Conservation (phyloP, 2,113 vertebrate genomes). For the Oncorhynchus keta region DNA sequence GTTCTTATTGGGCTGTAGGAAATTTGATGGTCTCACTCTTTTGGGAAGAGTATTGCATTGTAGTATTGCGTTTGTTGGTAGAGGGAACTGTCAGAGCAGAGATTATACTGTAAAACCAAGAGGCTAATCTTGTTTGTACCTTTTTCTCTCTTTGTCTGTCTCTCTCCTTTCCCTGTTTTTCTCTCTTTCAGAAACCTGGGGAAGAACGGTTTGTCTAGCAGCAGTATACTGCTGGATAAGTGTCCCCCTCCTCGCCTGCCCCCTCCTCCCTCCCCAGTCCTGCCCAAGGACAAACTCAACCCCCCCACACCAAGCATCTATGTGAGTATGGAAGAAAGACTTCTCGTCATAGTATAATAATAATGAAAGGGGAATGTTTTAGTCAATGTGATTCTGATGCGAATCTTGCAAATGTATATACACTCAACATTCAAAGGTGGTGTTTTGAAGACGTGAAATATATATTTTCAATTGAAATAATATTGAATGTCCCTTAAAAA, state of each 20-base stretch:
- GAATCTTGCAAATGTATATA: no score
- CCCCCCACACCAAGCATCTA: constrained; percentile 99
- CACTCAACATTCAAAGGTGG: no score
- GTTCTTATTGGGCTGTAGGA: background rate
- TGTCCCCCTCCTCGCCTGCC: constrained; percentile 96
- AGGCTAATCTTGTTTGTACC: background rate
- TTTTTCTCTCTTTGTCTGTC: background rate
- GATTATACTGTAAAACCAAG: background rate
- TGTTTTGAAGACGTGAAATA: no score
- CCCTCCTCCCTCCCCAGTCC: constrained; percentile 88
- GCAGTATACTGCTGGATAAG: constrained; percentile 97
- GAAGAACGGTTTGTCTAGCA: constrained; percentile 96
- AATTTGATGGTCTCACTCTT: background rate
- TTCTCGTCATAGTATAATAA: no score
- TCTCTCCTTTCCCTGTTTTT: background rate
- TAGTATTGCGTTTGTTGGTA: background rate
- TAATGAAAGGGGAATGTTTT: no score
- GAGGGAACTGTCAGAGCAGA: background rate
- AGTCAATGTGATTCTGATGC: no score
- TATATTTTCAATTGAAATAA: no score
- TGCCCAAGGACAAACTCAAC: constrained; percentile 99
- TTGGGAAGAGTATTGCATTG: background rate
- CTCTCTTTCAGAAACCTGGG: constrained; percentile 84
- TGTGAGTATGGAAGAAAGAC: constrained; percentile 77
- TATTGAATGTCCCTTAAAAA: no score